phyloP scores from a whole-genome alignment of 2,113 vertebrate species.

The Carassius carassius region DNA sequence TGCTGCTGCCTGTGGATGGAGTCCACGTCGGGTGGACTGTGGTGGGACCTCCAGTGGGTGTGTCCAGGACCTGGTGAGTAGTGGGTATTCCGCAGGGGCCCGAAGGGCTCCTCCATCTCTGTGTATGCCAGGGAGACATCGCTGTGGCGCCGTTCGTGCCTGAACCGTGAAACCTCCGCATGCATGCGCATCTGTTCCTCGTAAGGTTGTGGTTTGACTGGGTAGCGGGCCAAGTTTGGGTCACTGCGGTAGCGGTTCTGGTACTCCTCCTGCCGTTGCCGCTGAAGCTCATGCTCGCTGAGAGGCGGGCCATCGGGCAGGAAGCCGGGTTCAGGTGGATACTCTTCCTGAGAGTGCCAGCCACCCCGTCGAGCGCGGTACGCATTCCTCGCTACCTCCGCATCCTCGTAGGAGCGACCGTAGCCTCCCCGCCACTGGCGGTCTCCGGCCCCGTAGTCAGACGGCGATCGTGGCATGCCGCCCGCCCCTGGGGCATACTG shows the following conservation, averaged over 20 bases:
- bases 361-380: constrained; percentile 87
- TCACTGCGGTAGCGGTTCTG: constrained; percentile 94
- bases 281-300: constrained; percentile 89
- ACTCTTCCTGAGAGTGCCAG: constrained; percentile 92
- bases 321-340: constrained; percentile 81
- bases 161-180: constrained; percentile 90
- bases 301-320: constrained; percentile 71
- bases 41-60: constrained; percentile 86
- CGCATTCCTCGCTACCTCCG: constrained; percentile 81
- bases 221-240: constrained; percentile 96
- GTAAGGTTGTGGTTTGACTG: constrained; percentile 94
- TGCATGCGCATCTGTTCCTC: constrained; percentile 99
- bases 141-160: constrained; percentile 94
- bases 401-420: constrained; percentile 83
- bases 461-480: constrained; percentile 96
- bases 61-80: constrained; percentile 83
- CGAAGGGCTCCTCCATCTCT: constrained; percentile 87
- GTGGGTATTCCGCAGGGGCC: constrained; percentile 80
- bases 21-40: constrained; percentile 85
- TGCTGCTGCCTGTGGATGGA: constrained; percentile 83
- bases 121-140: constrained; percentile 95
- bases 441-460: constrained; percentile 88
- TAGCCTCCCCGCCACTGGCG: constrained; percentile 82
- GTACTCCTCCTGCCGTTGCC: constrained; percentile 90
- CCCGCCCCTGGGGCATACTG: constrained; percentile 92